Percentiles rank a stretch among this genome's conserved stretches.
Conservation (phyloP, 2,113 vertebrate species). For the Emydura subglobosa region DNA sequence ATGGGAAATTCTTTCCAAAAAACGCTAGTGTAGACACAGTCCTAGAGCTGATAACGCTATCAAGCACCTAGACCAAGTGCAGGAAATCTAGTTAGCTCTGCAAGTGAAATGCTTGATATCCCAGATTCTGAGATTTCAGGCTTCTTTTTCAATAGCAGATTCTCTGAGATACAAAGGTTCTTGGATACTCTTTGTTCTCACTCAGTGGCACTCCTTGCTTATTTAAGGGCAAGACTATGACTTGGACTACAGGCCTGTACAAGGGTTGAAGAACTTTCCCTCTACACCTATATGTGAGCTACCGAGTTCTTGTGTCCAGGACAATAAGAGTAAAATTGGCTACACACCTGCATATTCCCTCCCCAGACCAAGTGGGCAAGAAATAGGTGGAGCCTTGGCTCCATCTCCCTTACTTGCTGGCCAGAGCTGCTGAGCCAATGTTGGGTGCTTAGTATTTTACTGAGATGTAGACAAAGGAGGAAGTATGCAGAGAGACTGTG, state of each 20-base stretch:
- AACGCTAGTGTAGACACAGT: background rate
- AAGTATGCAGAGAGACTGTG: background rate
- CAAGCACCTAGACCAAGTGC: background rate
- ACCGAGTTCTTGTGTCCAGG: background rate
- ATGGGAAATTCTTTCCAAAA: background rate
- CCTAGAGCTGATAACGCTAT: background rate
- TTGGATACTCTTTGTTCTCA: background rate
- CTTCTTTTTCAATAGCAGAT: accelerated
- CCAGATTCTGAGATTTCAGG: background rate
- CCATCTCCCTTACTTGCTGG: no score
- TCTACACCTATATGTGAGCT: background rate
- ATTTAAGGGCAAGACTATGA: background rate
- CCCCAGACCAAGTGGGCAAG: background rate
- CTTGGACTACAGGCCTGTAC: background rate
- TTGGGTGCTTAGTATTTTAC: background rate
- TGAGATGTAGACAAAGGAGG: background rate
- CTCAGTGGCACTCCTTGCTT: background rate
- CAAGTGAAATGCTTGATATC: background rate
- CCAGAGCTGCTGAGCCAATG: no score
- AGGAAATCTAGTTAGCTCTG: background rate
- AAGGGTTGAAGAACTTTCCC: background rate
- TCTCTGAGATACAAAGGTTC: background rate
- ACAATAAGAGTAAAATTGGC: background rate
- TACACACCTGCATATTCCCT: background rate
- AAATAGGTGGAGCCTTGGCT: background rate